These are phyloP conservation scores for Hydrocynus forskahlii DNA, from an alignment of 2,797 vertebrate species.

Conservation along the genomic window DNA sequence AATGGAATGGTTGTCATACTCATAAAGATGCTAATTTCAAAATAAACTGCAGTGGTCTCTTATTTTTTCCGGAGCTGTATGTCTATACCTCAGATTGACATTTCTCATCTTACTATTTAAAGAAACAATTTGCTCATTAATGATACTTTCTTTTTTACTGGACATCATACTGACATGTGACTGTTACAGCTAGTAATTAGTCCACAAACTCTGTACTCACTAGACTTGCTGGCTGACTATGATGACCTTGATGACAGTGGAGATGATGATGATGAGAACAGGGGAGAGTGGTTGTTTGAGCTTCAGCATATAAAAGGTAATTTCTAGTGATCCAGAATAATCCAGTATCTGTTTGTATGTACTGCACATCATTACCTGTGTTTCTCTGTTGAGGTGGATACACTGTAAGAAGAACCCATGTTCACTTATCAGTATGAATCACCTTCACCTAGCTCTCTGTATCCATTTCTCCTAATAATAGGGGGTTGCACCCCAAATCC, in stretches of 20 bases:
- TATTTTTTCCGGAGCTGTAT: no score
- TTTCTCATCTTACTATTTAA: no score
- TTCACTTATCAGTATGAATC: neutral
- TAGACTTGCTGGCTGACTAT: slow-evolving; percentile 62
- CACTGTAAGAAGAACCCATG: neutral
- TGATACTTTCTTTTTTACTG: no score
- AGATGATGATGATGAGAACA: slow-evolving; percentile 60
- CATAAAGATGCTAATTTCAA: no score
- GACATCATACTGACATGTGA: neutral
- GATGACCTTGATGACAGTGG: neutral
- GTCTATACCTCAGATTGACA: no score
- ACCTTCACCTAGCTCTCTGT: neutral
- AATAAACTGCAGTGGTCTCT: no score
- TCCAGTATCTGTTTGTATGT: no score
- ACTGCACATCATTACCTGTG: neutral
- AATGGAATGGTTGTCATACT: no score
- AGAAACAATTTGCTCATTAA: no score
- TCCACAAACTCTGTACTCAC: slow-evolving; percentile 34
- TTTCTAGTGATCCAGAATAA: neutral
- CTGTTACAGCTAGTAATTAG: neutral
- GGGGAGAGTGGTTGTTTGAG: slow-evolving; percentile 70
- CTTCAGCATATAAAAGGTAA: slow-evolving; percentile 70
- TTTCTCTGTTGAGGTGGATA: neutral
- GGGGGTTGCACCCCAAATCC: slow-evolving; percentile 75
- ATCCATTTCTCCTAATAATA: slow-evolving; percentile 47